phyloP scores from a whole-genome alignment of 2,113 vertebrate species.

The Apteryx owenii region DNA sequence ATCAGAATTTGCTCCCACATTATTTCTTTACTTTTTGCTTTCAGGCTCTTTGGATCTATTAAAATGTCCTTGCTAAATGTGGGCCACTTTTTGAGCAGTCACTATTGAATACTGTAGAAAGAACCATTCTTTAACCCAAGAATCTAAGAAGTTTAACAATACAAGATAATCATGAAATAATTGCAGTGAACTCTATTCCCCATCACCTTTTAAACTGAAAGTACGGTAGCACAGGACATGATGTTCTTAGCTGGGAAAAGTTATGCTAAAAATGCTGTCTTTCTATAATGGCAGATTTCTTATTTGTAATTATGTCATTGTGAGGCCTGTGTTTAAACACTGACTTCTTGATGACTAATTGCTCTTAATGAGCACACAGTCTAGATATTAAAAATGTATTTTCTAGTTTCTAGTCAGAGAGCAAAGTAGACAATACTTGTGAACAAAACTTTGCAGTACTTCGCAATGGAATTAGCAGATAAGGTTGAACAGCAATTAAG shows the following conservation, averaged over 20 bases:
- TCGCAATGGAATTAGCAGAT: background rate
- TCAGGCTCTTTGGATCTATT: background rate
- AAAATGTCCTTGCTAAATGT: background rate
- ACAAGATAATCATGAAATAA: background rate
- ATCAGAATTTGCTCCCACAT: background rate
- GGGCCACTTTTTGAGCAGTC: background rate
- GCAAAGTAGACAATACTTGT: background rate
- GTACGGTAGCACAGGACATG: too few relatives aligned
- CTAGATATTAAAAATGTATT: background rate
- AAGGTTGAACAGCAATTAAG: background rate
- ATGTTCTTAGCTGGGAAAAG: background rate
- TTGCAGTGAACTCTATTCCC: background rate
- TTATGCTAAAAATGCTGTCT: background rate
- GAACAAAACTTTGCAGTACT: background rate
- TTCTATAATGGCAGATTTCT: background rate
- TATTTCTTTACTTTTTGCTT: background rate
- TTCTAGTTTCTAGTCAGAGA: background rate
- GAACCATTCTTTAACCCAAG: background rate
- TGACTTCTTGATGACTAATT: background rate
- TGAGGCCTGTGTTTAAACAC: background rate
- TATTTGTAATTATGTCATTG: background rate
- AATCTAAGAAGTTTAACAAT: background rate
- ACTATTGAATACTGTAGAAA: background rate
- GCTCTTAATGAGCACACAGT: background rate
- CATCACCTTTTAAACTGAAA: background rate